phyloP scores from a whole-genome alignment of 2,113 vertebrate species.

The Numenius arquata region DNA sequence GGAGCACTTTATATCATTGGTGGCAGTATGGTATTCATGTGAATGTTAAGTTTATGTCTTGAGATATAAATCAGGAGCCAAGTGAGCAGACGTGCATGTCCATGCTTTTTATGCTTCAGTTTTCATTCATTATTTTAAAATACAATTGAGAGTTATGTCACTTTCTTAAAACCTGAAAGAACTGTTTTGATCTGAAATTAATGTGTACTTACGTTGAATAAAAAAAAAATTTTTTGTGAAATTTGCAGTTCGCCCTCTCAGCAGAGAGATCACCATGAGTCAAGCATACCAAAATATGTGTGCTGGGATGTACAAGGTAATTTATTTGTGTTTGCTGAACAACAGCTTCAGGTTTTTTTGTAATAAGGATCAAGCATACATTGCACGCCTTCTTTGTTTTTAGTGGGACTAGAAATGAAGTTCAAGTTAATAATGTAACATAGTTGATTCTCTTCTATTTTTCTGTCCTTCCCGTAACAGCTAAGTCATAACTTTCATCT shows the following conservation, averaged over 20 bases:
- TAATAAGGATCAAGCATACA: not conserved
- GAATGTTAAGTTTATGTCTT: not conserved
- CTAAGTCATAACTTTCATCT: not conserved
- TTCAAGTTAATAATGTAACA: not conserved
- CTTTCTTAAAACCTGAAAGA: not conserved
- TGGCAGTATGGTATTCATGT: not conserved
- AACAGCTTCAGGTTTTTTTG: not conserved
- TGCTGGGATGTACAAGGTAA: constrained; percentile 99
- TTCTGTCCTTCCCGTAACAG: not conserved
- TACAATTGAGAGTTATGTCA: not conserved
- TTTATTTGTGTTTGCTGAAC: not conserved
- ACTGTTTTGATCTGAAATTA: not conserved
- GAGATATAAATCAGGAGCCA: not conserved
- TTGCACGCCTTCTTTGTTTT: not conserved
- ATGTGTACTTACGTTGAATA: not conserved
- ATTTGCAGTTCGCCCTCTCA: constrained; percentile 89
- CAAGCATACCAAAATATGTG: constrained; percentile 99
- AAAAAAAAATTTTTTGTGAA: not conserved
- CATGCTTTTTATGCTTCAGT: not conserved
- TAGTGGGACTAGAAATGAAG: not conserved
- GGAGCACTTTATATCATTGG: not conserved
- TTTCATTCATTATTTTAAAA: not conserved
- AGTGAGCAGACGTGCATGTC: not conserved
- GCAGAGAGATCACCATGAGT: constrained; percentile 97
- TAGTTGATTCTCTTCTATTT: not conserved